Evolutionary conservation across 1,140 invertebrate genomes (phyloP).

Genomic region (Pteromalus puparum): DNA sequence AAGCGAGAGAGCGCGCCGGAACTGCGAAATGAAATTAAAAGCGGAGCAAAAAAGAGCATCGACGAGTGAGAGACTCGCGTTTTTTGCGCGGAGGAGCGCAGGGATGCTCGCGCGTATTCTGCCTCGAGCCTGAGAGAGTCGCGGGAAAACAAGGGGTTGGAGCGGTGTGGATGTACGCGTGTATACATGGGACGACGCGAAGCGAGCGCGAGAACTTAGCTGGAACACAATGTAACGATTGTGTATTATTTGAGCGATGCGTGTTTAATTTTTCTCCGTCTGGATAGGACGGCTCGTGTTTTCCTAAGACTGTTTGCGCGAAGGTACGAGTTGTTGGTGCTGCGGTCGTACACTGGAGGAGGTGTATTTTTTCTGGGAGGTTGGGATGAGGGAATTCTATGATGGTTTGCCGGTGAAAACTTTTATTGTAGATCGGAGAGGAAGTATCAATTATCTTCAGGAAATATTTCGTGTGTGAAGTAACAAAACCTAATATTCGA

Average conservation of each 20-base stretch:
- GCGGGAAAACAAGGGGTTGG: neutral
- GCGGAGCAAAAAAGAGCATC: slow-evolving; percentile 49
- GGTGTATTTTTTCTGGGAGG: too few relatives aligned
- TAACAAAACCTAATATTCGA: too few relatives aligned
- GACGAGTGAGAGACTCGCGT: slow-evolving; percentile 27
- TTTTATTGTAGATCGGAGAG: too few relatives aligned
- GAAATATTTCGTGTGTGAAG: too few relatives aligned
- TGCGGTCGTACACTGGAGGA: too few relatives aligned
- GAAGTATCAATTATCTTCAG: too few relatives aligned
- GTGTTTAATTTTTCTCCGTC: neutral
- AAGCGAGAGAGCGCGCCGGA: slow-evolving; percentile 1
- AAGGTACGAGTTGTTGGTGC: neutral
- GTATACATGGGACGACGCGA: neutral
- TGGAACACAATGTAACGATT: slow-evolving; percentile 5
- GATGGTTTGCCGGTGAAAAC: too few relatives aligned
- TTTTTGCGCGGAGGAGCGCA: neutral
- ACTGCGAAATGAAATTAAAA: slow-evolving; percentile 66
- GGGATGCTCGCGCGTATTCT: neutral
- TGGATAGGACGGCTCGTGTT: neutral
- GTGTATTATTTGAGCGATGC: neutral
- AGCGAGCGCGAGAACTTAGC: neutral
- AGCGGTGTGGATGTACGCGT: neutral
- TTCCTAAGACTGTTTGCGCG: neutral
- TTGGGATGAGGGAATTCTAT: too few relatives aligned
- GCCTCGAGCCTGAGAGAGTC: neutral